Conservation (phyloP, 2,888 invertebrate species). For the Odontothrips loti region DNA sequence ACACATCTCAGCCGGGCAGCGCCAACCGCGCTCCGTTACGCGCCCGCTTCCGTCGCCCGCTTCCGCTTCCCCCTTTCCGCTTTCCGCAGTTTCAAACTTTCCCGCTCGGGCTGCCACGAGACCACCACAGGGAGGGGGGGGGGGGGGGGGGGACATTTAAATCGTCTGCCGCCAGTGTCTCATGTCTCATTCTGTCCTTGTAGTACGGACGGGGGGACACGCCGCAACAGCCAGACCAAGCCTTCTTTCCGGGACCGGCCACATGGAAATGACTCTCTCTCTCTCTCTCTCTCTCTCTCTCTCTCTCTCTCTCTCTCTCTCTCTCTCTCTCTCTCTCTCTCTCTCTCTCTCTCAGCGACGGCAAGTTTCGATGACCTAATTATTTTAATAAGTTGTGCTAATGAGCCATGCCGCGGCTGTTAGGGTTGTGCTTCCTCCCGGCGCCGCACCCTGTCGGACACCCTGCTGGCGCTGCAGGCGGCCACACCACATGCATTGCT, state of each 20-base stretch:
- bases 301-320: too few relatives aligned
- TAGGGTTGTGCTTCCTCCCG: not conserved
- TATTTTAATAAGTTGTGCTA: not conserved
- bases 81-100: too few relatives aligned
- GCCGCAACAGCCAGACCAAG: too few relatives aligned
- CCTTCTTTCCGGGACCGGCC: not conserved
- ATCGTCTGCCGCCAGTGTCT: not conserved
- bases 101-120: too few relatives aligned
- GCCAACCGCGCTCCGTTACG: not conserved
- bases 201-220: too few relatives aligned
- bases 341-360: not conserved
- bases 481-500: too few relatives aligned
- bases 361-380: slow-evolving; percentile 10
- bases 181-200: too few relatives aligned
- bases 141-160: not conserved
- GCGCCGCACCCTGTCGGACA: not conserved
- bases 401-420: not conserved
- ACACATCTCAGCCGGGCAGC: too few relatives aligned
- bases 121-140: too few relatives aligned
- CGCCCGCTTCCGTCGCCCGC: not conserved
- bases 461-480: not conserved
- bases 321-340: too few relatives aligned
- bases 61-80: not conserved
- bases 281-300: too few relatives aligned
- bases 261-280: not conserved